Base-by-base conservation (phyloP, 2,797 vertebrate species). In the Leuciscus waleckii region DNA sequence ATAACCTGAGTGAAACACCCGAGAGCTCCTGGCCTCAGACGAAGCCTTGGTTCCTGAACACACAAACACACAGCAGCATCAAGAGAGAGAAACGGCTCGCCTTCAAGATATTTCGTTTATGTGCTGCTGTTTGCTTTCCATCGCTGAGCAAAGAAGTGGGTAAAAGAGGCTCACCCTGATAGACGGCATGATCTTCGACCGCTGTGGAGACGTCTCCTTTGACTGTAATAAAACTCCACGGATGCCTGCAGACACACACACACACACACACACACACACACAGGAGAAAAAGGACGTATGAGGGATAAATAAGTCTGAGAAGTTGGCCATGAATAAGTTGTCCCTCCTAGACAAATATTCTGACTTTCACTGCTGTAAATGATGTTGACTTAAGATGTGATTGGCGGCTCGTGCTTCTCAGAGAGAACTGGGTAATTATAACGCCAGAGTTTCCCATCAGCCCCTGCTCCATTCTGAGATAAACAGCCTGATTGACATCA, bases 201-300 rank as follows among this genome's bases (percentile, higher is more conserved):
- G 94, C 96, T 73, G 96, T 94, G 5, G 95, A 93, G 0, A 92
- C 85, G 32, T 95, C 93, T 54, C 98, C 98, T 93, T 99, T 98
- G 89, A 96, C 92, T 0, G 96, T 97, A 65, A 99, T 95, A 81
- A 99, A 98, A 80, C 96, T 98, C 98, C 98, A 99, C 2, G 97
- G 96, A 89, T 99, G 96, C 74, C 98, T 99, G 91, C 8, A 63
- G 70, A 89, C 39, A 84, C 23, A 82, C n/a, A 19, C 16, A 32
- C 41, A 41, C 41, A n/a, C n/a, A n/a, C n/a, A n/a, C 39, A 9
- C 39, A 41, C 39, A 74, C 41, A 11, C 10, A 43, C 41, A 51
- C 7, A 3, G 10, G 61, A 81, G 35, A 79, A 75, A 79, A 75
- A 41, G 61, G 49, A 7, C 29, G 39, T n/a, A 26, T 49, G 63